phyloP scores from a whole-genome alignment of 1,140 invertebrate species.

The Tetragonula clypearis region DNA sequence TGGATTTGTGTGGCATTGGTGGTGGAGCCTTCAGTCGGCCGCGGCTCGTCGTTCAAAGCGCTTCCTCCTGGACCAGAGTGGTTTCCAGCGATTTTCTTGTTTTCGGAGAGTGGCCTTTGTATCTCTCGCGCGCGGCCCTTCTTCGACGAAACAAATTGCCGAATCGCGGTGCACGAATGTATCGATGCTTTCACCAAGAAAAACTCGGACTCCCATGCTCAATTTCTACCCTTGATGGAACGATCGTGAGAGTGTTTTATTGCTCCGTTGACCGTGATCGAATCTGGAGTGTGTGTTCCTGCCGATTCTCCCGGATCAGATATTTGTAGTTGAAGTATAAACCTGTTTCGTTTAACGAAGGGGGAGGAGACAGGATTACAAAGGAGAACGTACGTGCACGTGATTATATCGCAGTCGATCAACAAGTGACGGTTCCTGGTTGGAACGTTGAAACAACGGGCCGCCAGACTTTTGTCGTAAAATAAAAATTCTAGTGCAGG shows the following conservation, averaged over 20 bases:
- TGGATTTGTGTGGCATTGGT: conserved; percentile 30
- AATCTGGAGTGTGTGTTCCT: background rate
- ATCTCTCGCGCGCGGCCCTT: background rate
- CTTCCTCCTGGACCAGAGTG: conserved; percentile 37
- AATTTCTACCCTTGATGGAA: background rate
- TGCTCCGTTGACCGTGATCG: background rate
- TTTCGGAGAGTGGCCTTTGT: background rate
- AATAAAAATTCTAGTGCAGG: conserved; percentile 17
- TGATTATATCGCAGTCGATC: conserved; percentile 13
- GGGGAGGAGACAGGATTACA: background rate
- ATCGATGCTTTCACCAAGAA: background rate
- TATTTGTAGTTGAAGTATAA: background rate
- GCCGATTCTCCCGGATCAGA: no score
- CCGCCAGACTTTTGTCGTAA: background rate
- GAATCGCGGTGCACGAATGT: background rate
- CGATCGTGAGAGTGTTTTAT: background rate
- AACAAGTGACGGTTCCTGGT: conserved; percentile 31
- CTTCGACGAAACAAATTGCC: background rate
- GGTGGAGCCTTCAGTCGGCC: conserved; percentile 66
- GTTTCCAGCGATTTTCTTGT: conserved; percentile 24
- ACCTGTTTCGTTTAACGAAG: background rate
- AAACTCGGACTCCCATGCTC: background rate
- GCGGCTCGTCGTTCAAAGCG: conserved; percentile 64
- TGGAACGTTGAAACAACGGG: background rate
- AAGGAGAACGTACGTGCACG: background rate